Base-by-base conservation (phyloP, 2,888 invertebrate genomes). In the Cyaniris semiargus region DNA sequence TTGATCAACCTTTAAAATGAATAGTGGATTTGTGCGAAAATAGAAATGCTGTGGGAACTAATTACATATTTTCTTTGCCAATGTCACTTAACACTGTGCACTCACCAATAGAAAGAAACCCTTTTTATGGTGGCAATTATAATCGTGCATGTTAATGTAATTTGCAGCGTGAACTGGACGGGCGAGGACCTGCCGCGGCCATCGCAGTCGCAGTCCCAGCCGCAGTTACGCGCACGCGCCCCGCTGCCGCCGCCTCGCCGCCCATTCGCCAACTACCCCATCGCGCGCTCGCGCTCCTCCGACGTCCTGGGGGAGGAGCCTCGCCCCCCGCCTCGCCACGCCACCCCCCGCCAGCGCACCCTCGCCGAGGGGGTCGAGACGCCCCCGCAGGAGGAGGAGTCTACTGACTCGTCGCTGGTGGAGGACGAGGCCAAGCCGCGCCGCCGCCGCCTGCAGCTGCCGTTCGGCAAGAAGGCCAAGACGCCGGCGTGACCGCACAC, bases 321-420 rank as follows among this genome's bases (percentile, higher is more conserved):
- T 0, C 78, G 86, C 0, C 85, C 87, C 15, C 89, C 89, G 44
- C 88, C 88, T 0, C 78, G 89, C 44, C 83, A 83, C 27, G 82
- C 88, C 0, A 86, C 88, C 78, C 80, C 81, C 8, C 81, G 83
- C 21, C 85, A 85, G 76, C 81, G 78, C 70, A 75, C 81, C 0
- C 74, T 82, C 1, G 79, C 78, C 0, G 82, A 82, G 72, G 80
- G 79, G 31, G 79, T 77, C 85, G 78, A 85, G 8, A 89, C 90
- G 0, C 90, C 89, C 0, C 91, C 94, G 0, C 88, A 94, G 1
- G 96, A 96, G 81, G 96, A 96, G 80, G 96, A 96, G 78, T 96
- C 96, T 1, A 96, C 96, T 0, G 96, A 96, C 85, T 96, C 96
- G 0, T 96, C 96, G 0, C 91, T 96, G 6, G 92, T 95, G 84